phyloP scores from a whole-genome alignment of 53 echinoderm and acorn worm species.

The Paelopatides confundens region DNA sequence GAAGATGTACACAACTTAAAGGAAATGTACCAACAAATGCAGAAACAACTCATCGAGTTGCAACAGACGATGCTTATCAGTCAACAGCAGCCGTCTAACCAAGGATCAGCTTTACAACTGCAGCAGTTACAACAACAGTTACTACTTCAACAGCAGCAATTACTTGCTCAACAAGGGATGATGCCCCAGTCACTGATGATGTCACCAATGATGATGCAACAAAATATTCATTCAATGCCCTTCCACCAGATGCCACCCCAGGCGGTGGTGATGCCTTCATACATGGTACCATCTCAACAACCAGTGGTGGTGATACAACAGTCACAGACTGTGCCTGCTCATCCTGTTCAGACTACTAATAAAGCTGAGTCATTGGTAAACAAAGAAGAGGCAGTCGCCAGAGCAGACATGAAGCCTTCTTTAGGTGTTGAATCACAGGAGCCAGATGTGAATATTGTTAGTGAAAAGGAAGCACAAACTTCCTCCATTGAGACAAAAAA shows the following conservation, averaged over 20 bases:
- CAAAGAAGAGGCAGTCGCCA: not conserved
- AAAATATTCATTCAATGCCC: slow-evolving; percentile 53
- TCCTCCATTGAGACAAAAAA: not conserved
- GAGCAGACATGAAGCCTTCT: not conserved
- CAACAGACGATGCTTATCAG: slow-evolving; percentile 6
- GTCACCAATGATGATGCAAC: slow-evolving; percentile 39
- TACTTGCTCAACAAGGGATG: slow-evolving; percentile 75
- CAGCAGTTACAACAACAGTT: slow-evolving; percentile 82
- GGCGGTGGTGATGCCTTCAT: not conserved
- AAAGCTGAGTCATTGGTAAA: not conserved
- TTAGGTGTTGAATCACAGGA: too few relatives aligned
- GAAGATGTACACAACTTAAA: slow-evolving; percentile 25
- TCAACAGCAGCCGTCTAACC: slow-evolving; percentile 66
- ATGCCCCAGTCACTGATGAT: slow-evolving; percentile 61
- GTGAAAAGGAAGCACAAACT: not conserved
- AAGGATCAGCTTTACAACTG: slow-evolving; percentile 60
- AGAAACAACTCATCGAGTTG: slow-evolving; percentile 74
- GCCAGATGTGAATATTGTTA: not conserved
- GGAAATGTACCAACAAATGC: slow-evolving; percentile 80
- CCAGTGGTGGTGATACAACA: slow-evolving; percentile 8
- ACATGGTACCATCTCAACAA: slow-evolving; percentile 31
- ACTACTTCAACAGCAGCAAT: slow-evolving; percentile 70
- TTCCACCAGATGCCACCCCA: slow-evolving; percentile 23
- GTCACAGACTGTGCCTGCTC: not conserved
- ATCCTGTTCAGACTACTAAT: not conserved